Conservation (phyloP, 2,797 vertebrate species). For the Tamandua tetradactyla region DNA sequence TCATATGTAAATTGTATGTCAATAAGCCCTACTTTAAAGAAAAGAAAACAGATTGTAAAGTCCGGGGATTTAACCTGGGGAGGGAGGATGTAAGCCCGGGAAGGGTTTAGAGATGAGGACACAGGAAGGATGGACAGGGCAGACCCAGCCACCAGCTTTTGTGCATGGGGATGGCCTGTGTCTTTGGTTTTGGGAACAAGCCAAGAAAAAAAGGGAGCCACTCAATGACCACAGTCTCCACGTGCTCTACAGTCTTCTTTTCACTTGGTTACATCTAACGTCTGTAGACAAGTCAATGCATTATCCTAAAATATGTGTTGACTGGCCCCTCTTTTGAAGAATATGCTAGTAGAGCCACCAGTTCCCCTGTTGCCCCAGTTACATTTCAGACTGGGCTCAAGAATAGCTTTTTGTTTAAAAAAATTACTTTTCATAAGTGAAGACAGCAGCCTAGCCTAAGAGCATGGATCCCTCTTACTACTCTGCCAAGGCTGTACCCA, state of each 20-base stretch:
- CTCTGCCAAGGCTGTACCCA: background rate
- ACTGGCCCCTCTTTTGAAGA: background rate
- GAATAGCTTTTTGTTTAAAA: background rate
- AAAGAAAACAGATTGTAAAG: background rate
- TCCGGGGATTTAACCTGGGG: no score
- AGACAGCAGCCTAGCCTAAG: background rate
- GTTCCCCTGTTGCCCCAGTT: background rate
- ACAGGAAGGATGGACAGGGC: fast-evolving
- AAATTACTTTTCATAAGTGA: background rate
- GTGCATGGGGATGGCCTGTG: background rate
- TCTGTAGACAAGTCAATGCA: background rate
- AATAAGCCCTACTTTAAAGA: background rate
- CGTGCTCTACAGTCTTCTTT: background rate
- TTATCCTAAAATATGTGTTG: background rate
- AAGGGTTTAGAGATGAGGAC: background rate
- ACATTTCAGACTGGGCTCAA: background rate
- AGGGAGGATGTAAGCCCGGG: background rate
- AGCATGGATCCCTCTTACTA: background rate
- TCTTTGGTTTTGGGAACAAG: background rate
- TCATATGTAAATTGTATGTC: background rate
- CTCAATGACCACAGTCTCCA: background rate
- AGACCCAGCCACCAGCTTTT: fast-evolving
- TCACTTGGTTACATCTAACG: background rate
- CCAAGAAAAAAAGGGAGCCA: background rate
- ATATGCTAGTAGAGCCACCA: background rate